Base-by-base conservation (phyloP, 2,888 invertebrate species). In the Pardosa pseudoannulata region DNA sequence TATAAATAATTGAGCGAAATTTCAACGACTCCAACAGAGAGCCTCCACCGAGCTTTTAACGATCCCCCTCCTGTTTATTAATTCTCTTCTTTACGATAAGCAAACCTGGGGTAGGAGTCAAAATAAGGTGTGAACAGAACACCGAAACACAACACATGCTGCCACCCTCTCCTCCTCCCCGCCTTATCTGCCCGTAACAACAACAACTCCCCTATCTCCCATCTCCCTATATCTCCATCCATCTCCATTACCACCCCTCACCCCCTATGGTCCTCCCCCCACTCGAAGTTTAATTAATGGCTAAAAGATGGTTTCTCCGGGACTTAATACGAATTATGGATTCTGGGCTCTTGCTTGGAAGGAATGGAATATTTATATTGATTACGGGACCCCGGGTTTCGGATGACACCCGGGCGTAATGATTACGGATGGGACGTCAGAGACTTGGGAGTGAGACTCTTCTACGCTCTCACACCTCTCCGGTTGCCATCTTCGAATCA, bases 261-360 rank as follows among this genome's bases (percentile, higher is more conserved):
- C 31, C 67, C 36, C 16, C n/a, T n/a, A n/a, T n/a, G n/a, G n/a
- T n/a, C n/a, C n/a, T n/a, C n/a, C n/a, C n/a, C n/a, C n/a, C 29
- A 36, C 28, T 11, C 16, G 36, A 27, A 71, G 65, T 83, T 83
- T 83, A 83, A 83, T 83, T 78, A 83, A 83, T 72, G 83, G 72
- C 68, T 64, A 78, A 78, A 83, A 83, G 83, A 83, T 83, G 83
- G 83, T 72, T 83, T 72, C 83, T 28, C n/a, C 23, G 76, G 82
- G 76, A 82, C 72, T 78, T 76, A 83, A 78, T 83, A 78, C 78
- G 64, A 76, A 78, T 83, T 83, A 83, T 76, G 83, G 83, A 83
- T 83, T 81, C 62, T 64, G 32, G 65, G 70, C 64, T 36, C 6
- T 7, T 36, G 36, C 36, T 5, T 9, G 41, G 6, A 16, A 31